phyloP scores from a whole-genome alignment of 2,888 invertebrate species.

The Drosophila eohydei region DNA sequence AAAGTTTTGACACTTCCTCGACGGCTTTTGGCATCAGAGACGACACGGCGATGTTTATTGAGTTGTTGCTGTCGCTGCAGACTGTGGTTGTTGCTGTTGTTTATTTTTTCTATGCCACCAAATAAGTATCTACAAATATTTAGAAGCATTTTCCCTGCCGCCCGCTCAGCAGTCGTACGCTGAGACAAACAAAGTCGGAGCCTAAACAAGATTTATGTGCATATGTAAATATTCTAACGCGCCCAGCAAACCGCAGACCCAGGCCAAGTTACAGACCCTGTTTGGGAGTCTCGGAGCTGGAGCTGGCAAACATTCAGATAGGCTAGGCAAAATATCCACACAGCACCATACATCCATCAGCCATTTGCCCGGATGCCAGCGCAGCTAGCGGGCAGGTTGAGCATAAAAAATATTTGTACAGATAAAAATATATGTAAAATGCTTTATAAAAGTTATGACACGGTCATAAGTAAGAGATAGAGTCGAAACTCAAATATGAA shows the following conservation, averaged over 20 bases:
- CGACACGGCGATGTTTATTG: slow-evolving; percentile 68
- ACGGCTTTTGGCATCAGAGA: slow-evolving; percentile 40
- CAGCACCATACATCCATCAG: slow-evolving; percentile 52
- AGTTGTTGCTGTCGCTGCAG: slow-evolving; percentile 70
- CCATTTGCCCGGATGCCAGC: slow-evolving; percentile 24
- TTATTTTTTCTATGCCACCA: slow-evolving; percentile 60
- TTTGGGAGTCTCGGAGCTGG: not conserved
- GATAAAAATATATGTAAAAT: slow-evolving; percentile 30
- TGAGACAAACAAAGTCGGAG: slow-evolving; percentile 65
- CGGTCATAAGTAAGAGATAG: slow-evolving; percentile 9
- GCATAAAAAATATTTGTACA: slow-evolving; percentile 32
- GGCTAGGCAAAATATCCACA: slow-evolving; percentile 58
- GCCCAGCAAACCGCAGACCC: slow-evolving; percentile 57
- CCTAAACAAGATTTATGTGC: slow-evolving; percentile 77
- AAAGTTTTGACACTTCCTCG: slow-evolving; percentile 77
- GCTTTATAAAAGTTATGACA: slow-evolving; percentile 38
- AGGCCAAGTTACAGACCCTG: not conserved
- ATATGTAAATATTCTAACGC: slow-evolving; percentile 74
- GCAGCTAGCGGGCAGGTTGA: slow-evolving; percentile 5
- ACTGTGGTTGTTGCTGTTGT: slow-evolving; percentile 25
- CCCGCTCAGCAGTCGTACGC: slow-evolving; percentile 9
- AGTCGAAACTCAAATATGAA: slow-evolving; percentile 12
- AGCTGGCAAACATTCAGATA: slow-evolving; percentile 62
- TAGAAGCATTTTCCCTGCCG: slow-evolving; percentile 57
- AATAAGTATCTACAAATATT: slow-evolving; percentile 76